These are phyloP conservation scores for Geophilus truncorum DNA, from an alignment of 2,888 invertebrate genomes.

Conservation along the genomic window DNA sequence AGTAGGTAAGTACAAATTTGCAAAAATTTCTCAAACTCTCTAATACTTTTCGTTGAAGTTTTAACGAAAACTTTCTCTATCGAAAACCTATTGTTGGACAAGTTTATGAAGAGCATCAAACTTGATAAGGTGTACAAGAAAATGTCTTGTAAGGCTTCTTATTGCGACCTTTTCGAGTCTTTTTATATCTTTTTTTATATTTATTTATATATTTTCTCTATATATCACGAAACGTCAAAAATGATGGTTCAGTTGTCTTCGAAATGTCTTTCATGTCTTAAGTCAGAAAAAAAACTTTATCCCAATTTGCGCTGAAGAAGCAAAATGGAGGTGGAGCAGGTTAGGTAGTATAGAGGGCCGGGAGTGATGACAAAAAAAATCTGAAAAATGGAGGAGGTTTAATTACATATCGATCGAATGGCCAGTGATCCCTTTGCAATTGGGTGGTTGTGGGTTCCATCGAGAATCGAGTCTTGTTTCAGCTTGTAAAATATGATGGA, in stretches of 20 bases:
- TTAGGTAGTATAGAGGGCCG: background rate
- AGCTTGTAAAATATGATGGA: background rate
- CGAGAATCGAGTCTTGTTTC: background rate
- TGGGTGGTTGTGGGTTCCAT: background rate
- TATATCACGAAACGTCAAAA: background rate
- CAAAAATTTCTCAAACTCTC: no score
- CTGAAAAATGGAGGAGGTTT: background rate
- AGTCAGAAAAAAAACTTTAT: background rate
- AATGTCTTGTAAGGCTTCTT: background rate
- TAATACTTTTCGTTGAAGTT: no score
- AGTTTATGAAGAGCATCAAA: background rate
- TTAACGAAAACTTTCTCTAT: no score
- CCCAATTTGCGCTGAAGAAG: slow-evolving; percentile 1
- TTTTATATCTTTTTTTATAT: background rate
- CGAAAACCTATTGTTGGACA: no score
- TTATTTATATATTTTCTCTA: background rate
- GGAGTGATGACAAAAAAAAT: background rate
- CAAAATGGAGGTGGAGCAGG: background rate
- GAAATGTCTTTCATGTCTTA: background rate
- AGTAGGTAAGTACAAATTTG: no score
- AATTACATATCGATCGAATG: slow-evolving; percentile 16
- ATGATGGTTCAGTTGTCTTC: background rate
- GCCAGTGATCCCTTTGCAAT: slow-evolving; percentile 10
- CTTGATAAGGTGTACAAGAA: background rate
- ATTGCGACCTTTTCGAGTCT: background rate